Base-by-base conservation (phyloP, 2,797 vertebrate genomes). In the Tamandua tetradactyla region DNA sequence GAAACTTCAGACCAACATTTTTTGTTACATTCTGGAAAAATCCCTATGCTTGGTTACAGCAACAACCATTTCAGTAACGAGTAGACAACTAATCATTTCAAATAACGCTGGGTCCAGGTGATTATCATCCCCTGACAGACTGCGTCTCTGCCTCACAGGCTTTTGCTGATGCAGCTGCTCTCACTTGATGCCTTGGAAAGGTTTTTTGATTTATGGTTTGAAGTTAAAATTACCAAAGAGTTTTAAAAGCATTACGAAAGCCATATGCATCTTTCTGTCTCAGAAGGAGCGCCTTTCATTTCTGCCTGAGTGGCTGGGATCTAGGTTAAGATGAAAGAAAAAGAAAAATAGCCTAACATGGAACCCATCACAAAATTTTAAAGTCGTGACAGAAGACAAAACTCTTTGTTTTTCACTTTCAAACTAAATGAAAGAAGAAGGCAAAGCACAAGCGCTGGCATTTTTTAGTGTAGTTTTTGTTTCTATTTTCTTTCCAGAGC, bases 201-300 rank as follows among this genome's bases (percentile, higher is more conserved):
- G 57, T 35, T 89, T 93, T 55, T 87, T 71, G 71, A 97, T 96
- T 95, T 97, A 89, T 62, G 57, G 83, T 79, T 44, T 75, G 66
- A 93, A 95, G 93, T 96, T 82, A 82, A 95, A 97, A 97, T 95
- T 89, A 90, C 71, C 82, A 18, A 94, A 88, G 89, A 90, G 49
- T 93, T 96, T 89, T 78, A 88, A 95, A 95, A 94, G 92, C 82
- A 92, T 64, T 37, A 42, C 49, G 42, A 91, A 86, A 95, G 71
- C 86, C 92, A 61, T 35, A 66, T 84, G 89, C 59, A 32, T 96
- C 93, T 90, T 89, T 75, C 89, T 95, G 87, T 87, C 90, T 69
- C 90, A 89, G 79, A 91, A 94, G 2, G 1, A 27, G 13, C 22
- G 78, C 57, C 61, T 86, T 76, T 69, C 57, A 18, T 81, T 88